Evolutionary conservation across 2,797 vertebrate species (phyloP), one percentile per base, ranked within the genome.

Genomic region (Megalops cyprinoides): DNA sequence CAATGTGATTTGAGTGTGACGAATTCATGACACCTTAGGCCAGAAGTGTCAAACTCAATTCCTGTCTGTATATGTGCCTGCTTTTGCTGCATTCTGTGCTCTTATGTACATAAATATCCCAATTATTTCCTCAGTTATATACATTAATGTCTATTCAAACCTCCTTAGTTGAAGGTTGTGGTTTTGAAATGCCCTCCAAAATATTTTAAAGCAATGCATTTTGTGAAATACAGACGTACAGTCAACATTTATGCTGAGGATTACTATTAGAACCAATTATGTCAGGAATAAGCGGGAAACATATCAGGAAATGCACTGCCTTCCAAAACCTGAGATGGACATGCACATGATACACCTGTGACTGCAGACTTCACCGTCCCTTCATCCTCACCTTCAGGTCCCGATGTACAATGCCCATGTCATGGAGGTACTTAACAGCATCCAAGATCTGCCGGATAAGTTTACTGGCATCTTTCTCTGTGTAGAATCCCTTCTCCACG

Each of bases 401-500:
- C 10, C 98, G 92, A 92, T 99, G 98, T 76, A 99, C 97, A 0
- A 98, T 97, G 78, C 96, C 97, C 96, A 97, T 96, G 77, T 98
- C 96, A 0, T 99, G 98, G 78, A 99, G 95, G 83, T 99, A 99
- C 87, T 97, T 98, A 79, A 99, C 98, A 0, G 98, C 98, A 0
- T 99, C 97, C 9, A 99, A 89, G 85, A 99, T 97, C 93, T 99
- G 98, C 83, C 93, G 94, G 89, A 99, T 99, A 89, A 99, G 96
- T 81, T 97, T 88, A 73, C 98, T 99, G 92, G 98, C 98, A 0
- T 99, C 98, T 86, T 97, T 93, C 88, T 99, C 97, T 0, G 98
- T 99, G 90, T 99, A 99, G 93, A 98, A 99, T 9, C 98, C 98
- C 88, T 98, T 99, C 89, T 99, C 98, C 86, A 99, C 97, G 0